These are phyloP conservation scores for Eristalis arbustorum DNA, from an alignment of 2,888 invertebrate genomes.

Conservation along the genomic window DNA sequence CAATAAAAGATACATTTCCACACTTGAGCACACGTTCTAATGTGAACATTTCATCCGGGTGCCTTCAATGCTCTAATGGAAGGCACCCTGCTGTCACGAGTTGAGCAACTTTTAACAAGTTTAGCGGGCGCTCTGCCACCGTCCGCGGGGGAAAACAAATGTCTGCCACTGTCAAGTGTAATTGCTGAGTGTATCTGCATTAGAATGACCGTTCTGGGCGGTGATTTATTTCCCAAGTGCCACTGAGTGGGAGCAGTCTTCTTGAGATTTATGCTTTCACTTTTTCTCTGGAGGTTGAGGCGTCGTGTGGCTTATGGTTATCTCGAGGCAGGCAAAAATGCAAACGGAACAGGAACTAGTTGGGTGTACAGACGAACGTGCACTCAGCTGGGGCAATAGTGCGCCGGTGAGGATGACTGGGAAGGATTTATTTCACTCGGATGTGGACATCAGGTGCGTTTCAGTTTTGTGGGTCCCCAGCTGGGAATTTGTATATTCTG, in stretches of 20 bases:
- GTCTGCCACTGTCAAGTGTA: slow-evolving; percentile 31
- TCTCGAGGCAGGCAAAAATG: background rate
- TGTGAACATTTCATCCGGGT: background rate
- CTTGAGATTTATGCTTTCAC: background rate
- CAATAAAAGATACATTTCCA: slow-evolving; percentile 15
- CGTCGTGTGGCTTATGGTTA: background rate
- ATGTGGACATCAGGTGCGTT: background rate
- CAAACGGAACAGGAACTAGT: background rate
- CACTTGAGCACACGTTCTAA: background rate
- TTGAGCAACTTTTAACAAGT: slow-evolving; percentile 8
- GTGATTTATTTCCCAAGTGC: slow-evolving; percentile 34
- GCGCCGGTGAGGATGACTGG: background rate
- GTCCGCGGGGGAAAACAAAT: background rate
- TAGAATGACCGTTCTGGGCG: slow-evolving; percentile 20
- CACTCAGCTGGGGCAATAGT: background rate
- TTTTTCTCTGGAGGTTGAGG: background rate
- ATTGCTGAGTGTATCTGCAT: slow-evolving; percentile 26
- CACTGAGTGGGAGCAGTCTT: background rate
- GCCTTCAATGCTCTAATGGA: slow-evolving; percentile 1
- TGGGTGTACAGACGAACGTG: background rate
- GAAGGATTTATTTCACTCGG: background rate
- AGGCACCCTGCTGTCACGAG: background rate
- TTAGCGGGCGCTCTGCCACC: background rate
- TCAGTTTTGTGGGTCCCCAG: background rate
- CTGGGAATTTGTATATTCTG: background rate